These are phyloP conservation scores for Augiades crinisus DNA, from an alignment of 2,888 invertebrate species.

Conservation along the genomic window DNA sequence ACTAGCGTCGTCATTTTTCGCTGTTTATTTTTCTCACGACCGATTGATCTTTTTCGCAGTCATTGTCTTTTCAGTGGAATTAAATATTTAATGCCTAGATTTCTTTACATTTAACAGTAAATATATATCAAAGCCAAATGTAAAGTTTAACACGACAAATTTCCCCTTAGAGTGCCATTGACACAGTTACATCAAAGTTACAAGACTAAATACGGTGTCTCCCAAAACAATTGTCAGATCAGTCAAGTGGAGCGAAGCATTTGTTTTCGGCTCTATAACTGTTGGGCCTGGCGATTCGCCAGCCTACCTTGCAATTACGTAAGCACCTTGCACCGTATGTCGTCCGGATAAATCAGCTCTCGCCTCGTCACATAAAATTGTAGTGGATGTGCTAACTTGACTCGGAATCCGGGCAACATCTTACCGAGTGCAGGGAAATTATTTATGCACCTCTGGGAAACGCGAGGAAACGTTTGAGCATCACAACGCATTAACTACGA, in stretches of 20 bases:
- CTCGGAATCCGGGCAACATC: conserved; percentile 22
- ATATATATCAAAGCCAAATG: not conserved
- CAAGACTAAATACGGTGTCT: conserved; percentile 35
- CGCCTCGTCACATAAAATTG: conserved; percentile 27
- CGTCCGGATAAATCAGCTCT: conserved; percentile 27
- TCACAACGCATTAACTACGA: conserved; percentile 20
- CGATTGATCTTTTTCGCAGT: not conserved
- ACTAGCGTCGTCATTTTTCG: conserved; percentile 8
- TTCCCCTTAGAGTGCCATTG: conserved; percentile 9
- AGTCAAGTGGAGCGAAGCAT: conserved; percentile 39
- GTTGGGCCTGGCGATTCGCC: conserved; percentile 45
- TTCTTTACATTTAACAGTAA: not conserved
- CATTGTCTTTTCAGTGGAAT: not conserved
- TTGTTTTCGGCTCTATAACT: conserved; percentile 43
- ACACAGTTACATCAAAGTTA: conserved; percentile 25
- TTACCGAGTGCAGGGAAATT: conserved; percentile 22
- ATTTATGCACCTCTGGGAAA: conserved; percentile 25
- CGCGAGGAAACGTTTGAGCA: conserved; percentile 18
- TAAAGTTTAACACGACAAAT: not conserved
- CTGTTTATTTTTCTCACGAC: not conserved
- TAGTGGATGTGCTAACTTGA: conserved; percentile 25
- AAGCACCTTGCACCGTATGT: conserved; percentile 36
- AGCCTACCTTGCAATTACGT: conserved; percentile 44
- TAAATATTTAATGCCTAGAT: too few species aligned
- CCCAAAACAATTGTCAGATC: conserved; percentile 40